Conservation (phyloP, 37 sponge, comb jelly and placozoan species). For the Halichondria panicea region DNA sequence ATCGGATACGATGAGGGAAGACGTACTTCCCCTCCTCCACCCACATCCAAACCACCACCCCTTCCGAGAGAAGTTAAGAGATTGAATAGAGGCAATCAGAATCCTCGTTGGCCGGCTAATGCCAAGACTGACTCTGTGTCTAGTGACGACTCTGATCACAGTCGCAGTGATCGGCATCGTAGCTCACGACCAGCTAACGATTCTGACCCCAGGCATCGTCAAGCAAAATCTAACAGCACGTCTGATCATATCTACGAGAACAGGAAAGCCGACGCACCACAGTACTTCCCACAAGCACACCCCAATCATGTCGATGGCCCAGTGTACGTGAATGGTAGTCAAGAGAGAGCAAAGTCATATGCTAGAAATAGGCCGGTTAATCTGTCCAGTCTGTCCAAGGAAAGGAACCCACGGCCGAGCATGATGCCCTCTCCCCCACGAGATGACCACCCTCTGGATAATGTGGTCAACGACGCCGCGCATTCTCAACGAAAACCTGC, state of each 20-base stretch:
- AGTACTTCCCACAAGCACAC: constrained; percentile 31
- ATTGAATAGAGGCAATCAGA: too few relatives aligned
- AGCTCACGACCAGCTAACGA: neutral
- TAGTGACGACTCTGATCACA: constrained; percentile 43
- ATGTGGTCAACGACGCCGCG: constrained; percentile 22
- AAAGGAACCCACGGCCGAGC: neutral
- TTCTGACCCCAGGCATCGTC: neutral
- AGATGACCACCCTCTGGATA: constrained; percentile 20
- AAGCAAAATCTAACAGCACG: neutral
- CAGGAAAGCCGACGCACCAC: neutral
- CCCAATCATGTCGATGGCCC: neutral
- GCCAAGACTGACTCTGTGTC: constrained; percentile 32
- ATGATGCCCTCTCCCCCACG: neutral
- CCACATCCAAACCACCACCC: constrained; percentile 26
- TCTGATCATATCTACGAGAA: neutral
- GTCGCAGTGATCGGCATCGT: neutral
- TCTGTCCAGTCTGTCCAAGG: neutral
- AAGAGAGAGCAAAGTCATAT: neutral
- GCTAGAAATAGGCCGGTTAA: neutral
- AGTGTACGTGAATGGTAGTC: neutral
- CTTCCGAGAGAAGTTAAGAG: constrained; percentile 6
- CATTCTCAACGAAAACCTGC: too few relatives aligned
- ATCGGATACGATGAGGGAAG: neutral
- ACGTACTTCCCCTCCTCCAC: constrained; percentile 22
- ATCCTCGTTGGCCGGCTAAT: too few relatives aligned